phyloP scores from a whole-genome alignment of 2,113 vertebrate species.

The Heptranchias perlo region DNA sequence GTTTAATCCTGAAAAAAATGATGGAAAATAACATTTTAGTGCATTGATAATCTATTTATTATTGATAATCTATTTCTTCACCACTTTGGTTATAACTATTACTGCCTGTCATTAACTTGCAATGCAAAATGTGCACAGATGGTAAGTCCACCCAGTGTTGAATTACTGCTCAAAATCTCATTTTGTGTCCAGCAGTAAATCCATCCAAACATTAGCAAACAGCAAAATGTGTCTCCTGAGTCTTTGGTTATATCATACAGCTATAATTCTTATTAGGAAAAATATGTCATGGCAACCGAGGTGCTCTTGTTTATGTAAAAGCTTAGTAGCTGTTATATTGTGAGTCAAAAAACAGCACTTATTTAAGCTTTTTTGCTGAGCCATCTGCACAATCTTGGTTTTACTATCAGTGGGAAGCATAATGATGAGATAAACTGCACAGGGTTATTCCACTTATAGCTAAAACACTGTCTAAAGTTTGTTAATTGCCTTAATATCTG shows the following conservation, averaged over 20 bases:
- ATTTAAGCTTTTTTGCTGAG: neutral
- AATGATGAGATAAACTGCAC: neutral
- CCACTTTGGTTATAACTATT: neutral
- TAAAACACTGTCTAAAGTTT: constrained; percentile 31
- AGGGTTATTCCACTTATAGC: constrained; percentile 10
- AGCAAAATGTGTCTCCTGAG: neutral
- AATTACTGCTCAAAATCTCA: neutral
- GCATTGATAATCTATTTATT: neutral
- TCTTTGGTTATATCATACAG: neutral
- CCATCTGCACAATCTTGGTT: neutral
- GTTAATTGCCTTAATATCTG: constrained; percentile 47
- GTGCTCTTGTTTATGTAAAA: neutral
- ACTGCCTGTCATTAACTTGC: neutral
- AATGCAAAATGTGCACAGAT: neutral
- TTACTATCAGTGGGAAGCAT: neutral
- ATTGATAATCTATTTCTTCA: neutral
- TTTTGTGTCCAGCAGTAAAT: neutral
- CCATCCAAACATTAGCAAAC: neutral
- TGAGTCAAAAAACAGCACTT: neutral
- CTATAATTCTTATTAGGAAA: neutral
- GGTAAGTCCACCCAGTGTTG: neutral
- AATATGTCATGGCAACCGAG: neutral
- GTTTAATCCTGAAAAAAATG: neutral
- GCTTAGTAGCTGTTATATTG: neutral
- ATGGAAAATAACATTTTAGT: neutral